These are phyloP conservation scores for Oreotrochilus melanogaster DNA, from an alignment of 2,113 vertebrate genomes.

Conservation along the genomic window DNA sequence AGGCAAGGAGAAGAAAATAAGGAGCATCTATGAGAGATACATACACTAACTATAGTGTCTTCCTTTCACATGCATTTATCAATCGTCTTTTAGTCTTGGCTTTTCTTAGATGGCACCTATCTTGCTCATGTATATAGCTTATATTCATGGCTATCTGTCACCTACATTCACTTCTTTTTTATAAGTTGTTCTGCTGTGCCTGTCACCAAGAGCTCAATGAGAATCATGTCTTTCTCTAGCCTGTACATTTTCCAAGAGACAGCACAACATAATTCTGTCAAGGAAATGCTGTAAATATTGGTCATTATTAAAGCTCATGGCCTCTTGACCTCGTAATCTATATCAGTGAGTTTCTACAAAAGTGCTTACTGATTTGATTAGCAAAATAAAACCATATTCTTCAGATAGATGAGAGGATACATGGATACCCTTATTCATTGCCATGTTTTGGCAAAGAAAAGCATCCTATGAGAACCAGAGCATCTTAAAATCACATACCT, in stretches of 20 bases:
- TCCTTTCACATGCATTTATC: background rate
- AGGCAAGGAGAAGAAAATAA: background rate
- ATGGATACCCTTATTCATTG: background rate
- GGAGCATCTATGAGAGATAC: background rate
- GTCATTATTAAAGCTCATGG: background rate
- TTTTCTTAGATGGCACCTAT: background rate
- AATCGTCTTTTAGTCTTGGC: background rate
- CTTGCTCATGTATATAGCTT: background rate
- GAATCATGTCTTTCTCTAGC: background rate
- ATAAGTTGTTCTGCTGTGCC: background rate
- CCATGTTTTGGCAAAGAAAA: background rate
- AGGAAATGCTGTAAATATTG: background rate
- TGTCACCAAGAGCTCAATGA: accelerated
- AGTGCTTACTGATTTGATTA: background rate
- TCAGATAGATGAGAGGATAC: background rate
- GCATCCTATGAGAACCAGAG: background rate
- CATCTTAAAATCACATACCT: background rate
- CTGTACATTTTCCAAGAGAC: background rate
- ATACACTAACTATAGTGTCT: background rate
- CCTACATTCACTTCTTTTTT: background rate
- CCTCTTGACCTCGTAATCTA: background rate
- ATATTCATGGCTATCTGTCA: background rate
- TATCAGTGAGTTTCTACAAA: background rate
- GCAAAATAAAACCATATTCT: background rate
- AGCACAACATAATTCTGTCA: background rate